A percentile compares a stretch with the other conserved stretches of the same genome.
Conservation (phyloP, 2,113 vertebrate species). For the Ophiodon elongatus region DNA sequence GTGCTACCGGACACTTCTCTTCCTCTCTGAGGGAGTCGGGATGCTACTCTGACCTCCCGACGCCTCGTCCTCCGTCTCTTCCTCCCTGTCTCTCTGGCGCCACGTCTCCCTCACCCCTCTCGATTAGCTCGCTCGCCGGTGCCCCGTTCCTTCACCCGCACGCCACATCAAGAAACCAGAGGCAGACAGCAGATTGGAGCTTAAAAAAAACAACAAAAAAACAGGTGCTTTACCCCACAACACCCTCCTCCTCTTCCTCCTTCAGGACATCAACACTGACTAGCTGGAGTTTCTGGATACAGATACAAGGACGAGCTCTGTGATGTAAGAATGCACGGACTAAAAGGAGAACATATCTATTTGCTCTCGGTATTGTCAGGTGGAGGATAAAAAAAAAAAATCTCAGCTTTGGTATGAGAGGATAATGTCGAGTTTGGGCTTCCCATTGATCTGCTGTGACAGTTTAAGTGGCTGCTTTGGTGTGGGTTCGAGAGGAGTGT, state of each 20-base stretch:
- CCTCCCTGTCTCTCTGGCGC: slow-evolving; percentile 37
- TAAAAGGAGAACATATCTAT: slow-evolving; percentile 18
- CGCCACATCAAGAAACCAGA: slow-evolving; percentile 43
- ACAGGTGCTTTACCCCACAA: slow-evolving; percentile 24
- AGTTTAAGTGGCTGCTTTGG: slow-evolving; percentile 68
- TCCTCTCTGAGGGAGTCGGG: slow-evolving; percentile 74
- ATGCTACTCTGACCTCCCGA: slow-evolving; percentile 78
- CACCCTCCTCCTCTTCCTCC: slow-evolving; percentile 1
- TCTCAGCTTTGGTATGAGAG: slow-evolving; percentile 39
- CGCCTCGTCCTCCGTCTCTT: slow-evolving; percentile 48
- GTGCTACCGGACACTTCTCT: slow-evolving; percentile 76
- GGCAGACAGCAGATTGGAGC: slow-evolving; percentile 34
- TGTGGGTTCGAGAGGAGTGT: slow-evolving; percentile 59
- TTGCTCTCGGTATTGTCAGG: slow-evolving; percentile 5
- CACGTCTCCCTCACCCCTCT: slow-evolving; percentile 56
- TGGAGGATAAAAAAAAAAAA: slow-evolving; percentile 8
- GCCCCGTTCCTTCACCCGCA: slow-evolving; percentile 42
- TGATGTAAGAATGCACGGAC: not conserved
- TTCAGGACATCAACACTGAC: slow-evolving; percentile 27
- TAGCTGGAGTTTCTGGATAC: not conserved
- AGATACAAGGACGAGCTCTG: not conserved
- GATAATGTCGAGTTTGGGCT: slow-evolving; percentile 63
- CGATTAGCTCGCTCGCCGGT: slow-evolving; percentile 26
- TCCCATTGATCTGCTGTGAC: slow-evolving; percentile 65
- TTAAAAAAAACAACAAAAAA: slow-evolving; percentile 2